Conservation (phyloP, 2,888 invertebrate species). For the Nomada flava region DNA sequence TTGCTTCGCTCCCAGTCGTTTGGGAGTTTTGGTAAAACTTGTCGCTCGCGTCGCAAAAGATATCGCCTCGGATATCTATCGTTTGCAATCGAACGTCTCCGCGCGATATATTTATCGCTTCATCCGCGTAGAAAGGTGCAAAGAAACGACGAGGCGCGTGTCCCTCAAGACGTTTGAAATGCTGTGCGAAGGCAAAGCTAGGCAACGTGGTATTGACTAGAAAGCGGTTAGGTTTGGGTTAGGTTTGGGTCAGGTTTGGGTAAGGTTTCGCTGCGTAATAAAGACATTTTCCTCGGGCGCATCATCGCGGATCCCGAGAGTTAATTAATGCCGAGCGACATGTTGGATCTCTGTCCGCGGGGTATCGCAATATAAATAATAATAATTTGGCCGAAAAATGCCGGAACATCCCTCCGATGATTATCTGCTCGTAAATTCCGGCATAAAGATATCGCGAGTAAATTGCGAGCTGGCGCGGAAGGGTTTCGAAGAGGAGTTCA, state of each 20-base stretch:
- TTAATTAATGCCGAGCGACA: slow-evolving; percentile 78
- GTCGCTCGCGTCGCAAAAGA: background rate
- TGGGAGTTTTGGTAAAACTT: background rate
- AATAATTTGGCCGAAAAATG: slow-evolving; percentile 82
- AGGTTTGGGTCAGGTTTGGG: background rate
- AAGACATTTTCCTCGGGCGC: slow-evolving; percentile 80
- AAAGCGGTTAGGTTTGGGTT: background rate
- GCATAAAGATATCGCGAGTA: slow-evolving; percentile 84
- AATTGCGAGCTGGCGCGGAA: slow-evolving; percentile 79
- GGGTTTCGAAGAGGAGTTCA: slow-evolving; percentile 55
- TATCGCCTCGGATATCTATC: too few relatives aligned
- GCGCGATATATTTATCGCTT: too few relatives aligned
- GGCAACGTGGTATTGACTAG: too few relatives aligned
- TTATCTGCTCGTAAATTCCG: slow-evolving; percentile 84
- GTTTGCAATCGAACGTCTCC: too few relatives aligned
- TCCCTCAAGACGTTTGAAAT: background rate
- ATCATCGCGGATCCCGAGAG: slow-evolving; percentile 65
- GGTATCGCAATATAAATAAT: slow-evolving; percentile 81
- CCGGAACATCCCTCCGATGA: slow-evolving; percentile 84
- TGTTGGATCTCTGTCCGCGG: slow-evolving; percentile 70
- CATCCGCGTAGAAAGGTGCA: too few relatives aligned
- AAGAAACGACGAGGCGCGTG: too few relatives aligned
- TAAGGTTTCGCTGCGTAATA: slow-evolving; percentile 71
- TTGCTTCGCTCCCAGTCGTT: background rate
- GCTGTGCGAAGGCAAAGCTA: too few relatives aligned